Percentiles rank a stretch among this genome's conserved stretches.
These are phyloP conservation scores for Heliconius nattereri DNA, from an alignment of 1,140 invertebrate genomes.

Conservation along the genomic window DNA sequence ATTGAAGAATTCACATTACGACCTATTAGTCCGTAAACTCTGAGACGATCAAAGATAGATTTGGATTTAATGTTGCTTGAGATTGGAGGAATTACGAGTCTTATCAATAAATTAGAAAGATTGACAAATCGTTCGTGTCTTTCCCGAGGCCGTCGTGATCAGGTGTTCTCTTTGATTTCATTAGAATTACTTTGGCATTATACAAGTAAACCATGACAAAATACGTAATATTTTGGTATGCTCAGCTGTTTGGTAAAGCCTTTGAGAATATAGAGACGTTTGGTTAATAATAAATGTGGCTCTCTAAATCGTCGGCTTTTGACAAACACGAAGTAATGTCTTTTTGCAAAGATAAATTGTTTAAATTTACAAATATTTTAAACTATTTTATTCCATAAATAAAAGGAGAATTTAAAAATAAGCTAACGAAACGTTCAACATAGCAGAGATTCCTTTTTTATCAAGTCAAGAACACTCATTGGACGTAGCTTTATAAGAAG, in stretches of 20 bases:
- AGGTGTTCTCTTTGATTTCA: conserved; percentile 10
- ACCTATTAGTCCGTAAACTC: conserved; percentile 30
- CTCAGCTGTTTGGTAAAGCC: conserved; percentile 3
- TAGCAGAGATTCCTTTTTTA: no score
- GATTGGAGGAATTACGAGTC: conserved; percentile 35
- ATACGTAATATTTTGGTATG: conserved; percentile 14
- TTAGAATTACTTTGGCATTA: conserved; percentile 23
- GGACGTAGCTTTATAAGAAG: no score
- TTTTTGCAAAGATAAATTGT: background rate
- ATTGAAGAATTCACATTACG: conserved; percentile 32
- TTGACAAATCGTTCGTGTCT: conserved; percentile 31
- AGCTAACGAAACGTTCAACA: no score
- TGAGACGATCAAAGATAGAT: conserved; percentile 29
- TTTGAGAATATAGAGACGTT: conserved; percentile 9
- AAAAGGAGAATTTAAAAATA: no score
- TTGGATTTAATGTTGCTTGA: conserved; percentile 27
- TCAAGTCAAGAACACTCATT: no score
- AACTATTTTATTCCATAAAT: conserved; percentile 6
- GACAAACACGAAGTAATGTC: background rate
- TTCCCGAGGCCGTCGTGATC: conserved; percentile 9
- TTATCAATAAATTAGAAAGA: conserved; percentile 36
- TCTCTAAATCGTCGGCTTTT: background rate
- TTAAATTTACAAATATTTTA: conserved; percentile 21
- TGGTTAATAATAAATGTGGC: conserved; percentile 11
- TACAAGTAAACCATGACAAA: conserved; percentile 5